Evolutionary conservation across 1,140 invertebrate genomes (phyloP), one percentile per base, ranked within the genome.

Genomic region (Aphaenogaster ashmeadi): DNA sequence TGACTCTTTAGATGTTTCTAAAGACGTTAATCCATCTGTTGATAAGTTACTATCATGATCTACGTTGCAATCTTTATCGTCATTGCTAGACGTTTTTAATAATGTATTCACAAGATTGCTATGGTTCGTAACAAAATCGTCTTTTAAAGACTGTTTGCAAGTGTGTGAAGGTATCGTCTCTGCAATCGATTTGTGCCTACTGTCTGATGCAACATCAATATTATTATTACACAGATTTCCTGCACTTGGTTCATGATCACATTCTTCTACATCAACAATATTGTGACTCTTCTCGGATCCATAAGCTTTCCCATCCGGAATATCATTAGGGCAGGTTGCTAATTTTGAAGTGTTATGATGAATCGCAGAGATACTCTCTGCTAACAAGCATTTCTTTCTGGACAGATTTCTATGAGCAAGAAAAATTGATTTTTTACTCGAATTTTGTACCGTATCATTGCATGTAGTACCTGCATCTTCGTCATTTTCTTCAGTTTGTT

Each of bases 321-420:
- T 38, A 52, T 87, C 58, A 50, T 62, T 75, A n/a, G 79, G 62
- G 9, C 54, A 66, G 27, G 84, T n/a, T 36, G 62, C 66, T 11
- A 71, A 36, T 54, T 88, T 87, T 21, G 38, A 33, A 58, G 62
- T 56, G 47, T 38, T 87, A 33, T 33, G 60, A 91, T 44, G 21
- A 33, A 80, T 71, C 71, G 62, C 86, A 47, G 66, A 44, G 33
- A 47, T 77, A 9, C 58, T 81, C 11, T 87, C 75, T 4, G 52
- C 54, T 41, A 92, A 52, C 11, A 90, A 89, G 36, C 58, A 85
- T 52, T 90, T 88, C 27, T 90, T 89, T 47, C 84, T 90, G 44
- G 86, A 69, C 50, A 92, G 74, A 21, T 89, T 87, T 50, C 69
- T 92, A 58, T 90, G 89, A 36, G 67, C 64, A 11, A 90, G 38